These are phyloP conservation scores for Eilema depressum DNA, from an alignment of 2,888 invertebrate species.

Conservation along the genomic window DNA sequence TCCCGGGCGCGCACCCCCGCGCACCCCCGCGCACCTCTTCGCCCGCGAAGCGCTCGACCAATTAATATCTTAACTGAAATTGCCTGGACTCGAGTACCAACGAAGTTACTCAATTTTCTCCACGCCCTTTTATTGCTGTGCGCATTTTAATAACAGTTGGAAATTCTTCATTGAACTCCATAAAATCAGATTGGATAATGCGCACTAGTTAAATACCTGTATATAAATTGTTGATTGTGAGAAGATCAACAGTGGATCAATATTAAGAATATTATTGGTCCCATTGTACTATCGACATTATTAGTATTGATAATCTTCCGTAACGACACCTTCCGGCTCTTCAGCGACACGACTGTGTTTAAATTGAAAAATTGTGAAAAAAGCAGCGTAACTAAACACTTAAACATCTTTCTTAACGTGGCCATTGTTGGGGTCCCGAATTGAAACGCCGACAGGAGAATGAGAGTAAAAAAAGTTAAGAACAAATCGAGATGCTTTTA, in stretches of 20 bases:
- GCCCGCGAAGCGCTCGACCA: slow-evolving; percentile 64
- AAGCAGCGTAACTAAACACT: slow-evolving; percentile 85
- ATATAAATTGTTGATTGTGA: slow-evolving; percentile 49
- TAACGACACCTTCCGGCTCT: slow-evolving; percentile 86
- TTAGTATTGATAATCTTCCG: slow-evolving; percentile 80
- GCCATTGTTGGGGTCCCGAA: slow-evolving; percentile 80
- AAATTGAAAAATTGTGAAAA: slow-evolving; percentile 85
- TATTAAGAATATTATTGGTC: slow-evolving; percentile 53
- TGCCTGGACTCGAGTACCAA: slow-evolving; percentile 66
- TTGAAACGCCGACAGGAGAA: slow-evolving; percentile 82
- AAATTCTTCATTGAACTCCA: slow-evolving; percentile 62
- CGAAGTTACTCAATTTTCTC: slow-evolving; percentile 63
- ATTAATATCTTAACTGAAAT: slow-evolving; percentile 83
- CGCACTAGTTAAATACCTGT: slow-evolving; percentile 53
- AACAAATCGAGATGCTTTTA: slow-evolving; percentile 86
- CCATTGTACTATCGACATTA: slow-evolving; percentile 68
- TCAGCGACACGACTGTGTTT: slow-evolving; percentile 81
- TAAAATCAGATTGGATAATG: slow-evolving; percentile 54
- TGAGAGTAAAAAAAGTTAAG: slow-evolving; percentile 75
- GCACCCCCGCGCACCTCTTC: slow-evolving; percentile 42
- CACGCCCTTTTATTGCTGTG: slow-evolving; percentile 69
- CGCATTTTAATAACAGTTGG: slow-evolving; percentile 66
- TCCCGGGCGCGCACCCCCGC: slow-evolving; percentile 58
- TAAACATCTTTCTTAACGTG: slow-evolving; percentile 86
- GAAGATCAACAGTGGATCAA: slow-evolving; percentile 59